Evolutionary conservation across 2,113 vertebrate genomes (phyloP), one percentile per base, ranked within the genome.

Genomic region (Tonatia bakeri): DNA sequence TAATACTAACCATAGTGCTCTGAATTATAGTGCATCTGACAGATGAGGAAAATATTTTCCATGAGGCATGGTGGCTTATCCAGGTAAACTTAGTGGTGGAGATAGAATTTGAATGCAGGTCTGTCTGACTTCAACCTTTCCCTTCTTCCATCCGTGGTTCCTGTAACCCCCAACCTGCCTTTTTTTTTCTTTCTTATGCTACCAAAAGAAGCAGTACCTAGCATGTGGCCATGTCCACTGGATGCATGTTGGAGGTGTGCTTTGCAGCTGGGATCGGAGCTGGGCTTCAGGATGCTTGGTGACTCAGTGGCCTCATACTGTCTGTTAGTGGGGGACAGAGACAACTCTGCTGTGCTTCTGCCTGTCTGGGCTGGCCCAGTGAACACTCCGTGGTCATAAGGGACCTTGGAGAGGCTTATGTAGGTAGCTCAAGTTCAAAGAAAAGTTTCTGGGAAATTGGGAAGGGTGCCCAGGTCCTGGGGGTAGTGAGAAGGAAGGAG

Each of bases 391-490:
- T 5, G 80, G 20, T 4, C 0, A 0, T 1, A 67, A 73, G 26
- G 45, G 24, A n/a, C 77, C 40, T 45, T 69, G 40, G 12, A 33
- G 89, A 75, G 3, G 72, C 31, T 79, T 89, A 61, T 79, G 86
- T n/a, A 73, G 54, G 69, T 79, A 54, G 50, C 26, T 86, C 36
- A 69, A 56, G 87, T 90, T 88, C 83, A 72, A 22, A 36, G 61
- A 86, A 61, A 90, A 45, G 52, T 45, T 11, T 54, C 13, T 33
- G 56, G 76, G 80, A 80, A 75, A 24, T 87, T 11, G 16, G 38
- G 72, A 89, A 52, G 33, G 54, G 67, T 24, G n/a, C 36, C 5
- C 13, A 9, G 12, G 10, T 73, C 2, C 22, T 16, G 65, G 94
- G 45, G 28, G 4, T 3, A 31, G 50, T 3, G 73, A 26, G 54